Evolutionary conservation across 2,797 vertebrate species (phyloP).

Genomic region (Falco novaeseelandiae): DNA sequence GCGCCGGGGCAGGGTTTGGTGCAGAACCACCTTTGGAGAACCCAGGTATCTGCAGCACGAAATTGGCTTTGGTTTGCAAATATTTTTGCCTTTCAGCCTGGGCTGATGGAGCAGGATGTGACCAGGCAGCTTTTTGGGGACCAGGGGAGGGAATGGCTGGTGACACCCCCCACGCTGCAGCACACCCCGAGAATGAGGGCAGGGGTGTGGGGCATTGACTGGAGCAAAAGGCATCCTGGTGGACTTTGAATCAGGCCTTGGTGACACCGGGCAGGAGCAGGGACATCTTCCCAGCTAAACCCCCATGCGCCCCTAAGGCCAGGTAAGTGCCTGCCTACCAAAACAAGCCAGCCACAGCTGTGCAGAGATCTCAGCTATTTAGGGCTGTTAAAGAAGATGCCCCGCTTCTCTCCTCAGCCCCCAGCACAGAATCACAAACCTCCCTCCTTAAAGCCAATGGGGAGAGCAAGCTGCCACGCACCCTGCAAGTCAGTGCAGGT

Average conservation of each 20-base stretch:
- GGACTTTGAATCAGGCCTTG: not conserved
- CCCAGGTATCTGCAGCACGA: not conserved
- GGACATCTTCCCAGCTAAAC: not conserved
- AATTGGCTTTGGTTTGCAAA: not conserved
- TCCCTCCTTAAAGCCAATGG: not conserved
- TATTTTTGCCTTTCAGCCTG: not conserved
- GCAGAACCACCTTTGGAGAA: not conserved
- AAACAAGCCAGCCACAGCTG: not conserved
- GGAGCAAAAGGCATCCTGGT: not conserved
- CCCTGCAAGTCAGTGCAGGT: conserved; percentile 16
- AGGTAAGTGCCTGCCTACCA: conserved; percentile 31
- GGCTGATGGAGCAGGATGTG: not conserved
- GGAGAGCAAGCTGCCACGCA: not conserved
- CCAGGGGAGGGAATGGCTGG: not conserved
- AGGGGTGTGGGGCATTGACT: not conserved
- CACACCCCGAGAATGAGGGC: rapidly evolving
- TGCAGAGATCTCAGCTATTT: not conserved
- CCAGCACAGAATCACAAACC: not conserved
- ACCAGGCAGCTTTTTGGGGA: not conserved
- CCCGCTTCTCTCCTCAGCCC: not conserved
- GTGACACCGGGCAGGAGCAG: not conserved
- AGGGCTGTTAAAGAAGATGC: not conserved
- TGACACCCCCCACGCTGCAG: not conserved
- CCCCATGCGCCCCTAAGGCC: not conserved
- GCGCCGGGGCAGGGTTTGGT: not conserved